Percentiles rank a stretch among this genome's conserved stretches.
Conservation (phyloP, 2,113 vertebrate genomes). For the Siniperca knerii region DNA sequence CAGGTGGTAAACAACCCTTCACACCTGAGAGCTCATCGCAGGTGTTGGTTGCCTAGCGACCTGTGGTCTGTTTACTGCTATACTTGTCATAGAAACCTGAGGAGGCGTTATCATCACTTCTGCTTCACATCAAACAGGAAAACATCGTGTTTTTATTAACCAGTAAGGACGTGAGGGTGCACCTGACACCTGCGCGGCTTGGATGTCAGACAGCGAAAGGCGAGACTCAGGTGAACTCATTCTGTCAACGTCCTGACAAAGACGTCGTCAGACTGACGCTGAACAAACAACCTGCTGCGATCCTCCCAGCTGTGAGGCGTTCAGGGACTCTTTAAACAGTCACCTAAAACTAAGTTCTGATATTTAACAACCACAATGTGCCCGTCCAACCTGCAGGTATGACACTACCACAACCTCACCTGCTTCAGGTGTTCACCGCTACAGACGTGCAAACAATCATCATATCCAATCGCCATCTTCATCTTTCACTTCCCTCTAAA, state of each 20-base stretch:
- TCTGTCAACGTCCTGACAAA: not conserved
- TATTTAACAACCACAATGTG: no score
- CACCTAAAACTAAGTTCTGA: not conserved
- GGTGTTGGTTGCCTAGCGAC: constrained; percentile 18
- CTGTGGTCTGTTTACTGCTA: not conserved
- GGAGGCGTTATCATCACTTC: not conserved
- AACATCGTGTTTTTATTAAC: not conserved
- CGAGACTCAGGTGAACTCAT: not conserved
- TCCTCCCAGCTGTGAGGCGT: not conserved
- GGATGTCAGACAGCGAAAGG: not conserved
- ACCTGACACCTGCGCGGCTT: not conserved
- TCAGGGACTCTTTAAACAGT: not conserved
- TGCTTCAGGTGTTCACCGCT: no score
- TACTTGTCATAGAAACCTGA: not conserved
- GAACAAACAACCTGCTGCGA: not conserved
- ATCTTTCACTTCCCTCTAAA: no score
- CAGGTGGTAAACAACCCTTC: not conserved
- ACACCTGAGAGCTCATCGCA: not conserved
- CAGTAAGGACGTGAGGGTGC: not conserved
- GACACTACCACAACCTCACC: no score
- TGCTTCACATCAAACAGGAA: not conserved
- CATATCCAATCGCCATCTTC: no score
- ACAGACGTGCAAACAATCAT: no score
- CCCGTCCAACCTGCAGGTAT: no score
- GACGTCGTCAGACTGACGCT: not conserved